These are phyloP conservation scores for Pseudochirops cupreus DNA, from an alignment of 2,797 vertebrate genomes.

Conservation along the genomic window DNA sequence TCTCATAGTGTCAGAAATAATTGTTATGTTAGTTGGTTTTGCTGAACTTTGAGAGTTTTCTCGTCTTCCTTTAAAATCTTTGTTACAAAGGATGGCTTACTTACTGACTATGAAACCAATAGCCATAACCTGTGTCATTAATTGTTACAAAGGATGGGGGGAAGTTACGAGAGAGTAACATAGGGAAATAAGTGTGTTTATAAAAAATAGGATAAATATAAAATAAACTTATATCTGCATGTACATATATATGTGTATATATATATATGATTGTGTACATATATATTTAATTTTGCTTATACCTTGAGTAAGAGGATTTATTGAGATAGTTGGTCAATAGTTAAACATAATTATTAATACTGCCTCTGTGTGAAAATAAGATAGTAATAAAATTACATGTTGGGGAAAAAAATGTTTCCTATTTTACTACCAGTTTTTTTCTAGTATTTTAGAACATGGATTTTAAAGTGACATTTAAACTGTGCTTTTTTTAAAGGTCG, in stretches of 20 bases:
- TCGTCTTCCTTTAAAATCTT: background rate
- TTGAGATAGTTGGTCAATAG: background rate
- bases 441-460: background rate
- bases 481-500: constrained; percentile 88
- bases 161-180: background rate
- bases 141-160: background rate
- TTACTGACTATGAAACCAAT: too few species aligned
- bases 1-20: background rate
- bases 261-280: background rate
- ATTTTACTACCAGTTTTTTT: background rate
- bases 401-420: constrained; percentile 6
- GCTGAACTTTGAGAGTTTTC: background rate
- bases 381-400: constrained; percentile 27
- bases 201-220: background rate
- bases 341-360: constrained; percentile 35
- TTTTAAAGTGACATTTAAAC: constrained; percentile 63
- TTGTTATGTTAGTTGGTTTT: background rate
- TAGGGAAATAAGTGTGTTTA: background rate
- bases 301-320: background rate
- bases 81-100: background rate
- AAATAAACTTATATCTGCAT: background rate
- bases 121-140: too few species aligned
- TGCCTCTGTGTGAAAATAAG: background rate
- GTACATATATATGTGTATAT: background rate
- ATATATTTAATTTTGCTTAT: background rate